These are phyloP conservation scores for Pithys albifrons DNA, from an alignment of 2,113 vertebrate genomes.

Conservation along the genomic window DNA sequence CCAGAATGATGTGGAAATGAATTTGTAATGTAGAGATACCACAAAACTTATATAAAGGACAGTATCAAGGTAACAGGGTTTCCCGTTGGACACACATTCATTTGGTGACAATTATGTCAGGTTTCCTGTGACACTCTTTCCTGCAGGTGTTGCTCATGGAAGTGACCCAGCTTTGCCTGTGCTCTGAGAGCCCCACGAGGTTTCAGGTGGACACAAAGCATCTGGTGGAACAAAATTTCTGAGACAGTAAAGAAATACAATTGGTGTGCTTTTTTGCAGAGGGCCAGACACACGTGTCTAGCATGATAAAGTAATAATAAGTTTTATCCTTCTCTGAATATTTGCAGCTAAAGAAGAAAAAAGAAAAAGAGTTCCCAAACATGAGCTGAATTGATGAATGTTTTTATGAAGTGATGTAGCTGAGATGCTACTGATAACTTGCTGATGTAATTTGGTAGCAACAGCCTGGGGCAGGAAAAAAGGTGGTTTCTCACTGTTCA, in stretches of 20 bases:
- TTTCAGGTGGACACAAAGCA: background rate
- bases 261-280: background rate
- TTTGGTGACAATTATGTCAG: background rate
- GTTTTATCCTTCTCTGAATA: background rate
- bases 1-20: background rate
- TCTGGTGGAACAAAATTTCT: background rate
- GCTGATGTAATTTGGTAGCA: constrained; percentile 34
- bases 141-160: constrained; percentile 5
- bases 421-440: background rate
- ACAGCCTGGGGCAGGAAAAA: background rate
- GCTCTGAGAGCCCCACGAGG: background rate
- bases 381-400: background rate
- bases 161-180: background rate
- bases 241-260: background rate
- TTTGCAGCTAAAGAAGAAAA: background rate
- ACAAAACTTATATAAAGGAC: background rate
- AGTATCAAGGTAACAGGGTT: background rate
- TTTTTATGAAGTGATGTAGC: background rate
- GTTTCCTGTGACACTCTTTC: background rate
- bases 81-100: fast-evolving
- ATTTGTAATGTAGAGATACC: background rate
- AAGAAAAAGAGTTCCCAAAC: background rate
- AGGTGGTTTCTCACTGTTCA: background rate
- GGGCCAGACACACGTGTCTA: background rate
- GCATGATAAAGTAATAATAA: background rate